Evolutionary conservation across 2,797 vertebrate species (phyloP), one percentile per base, ranked within the genome.

Genomic region (Varecia variegata): DNA sequence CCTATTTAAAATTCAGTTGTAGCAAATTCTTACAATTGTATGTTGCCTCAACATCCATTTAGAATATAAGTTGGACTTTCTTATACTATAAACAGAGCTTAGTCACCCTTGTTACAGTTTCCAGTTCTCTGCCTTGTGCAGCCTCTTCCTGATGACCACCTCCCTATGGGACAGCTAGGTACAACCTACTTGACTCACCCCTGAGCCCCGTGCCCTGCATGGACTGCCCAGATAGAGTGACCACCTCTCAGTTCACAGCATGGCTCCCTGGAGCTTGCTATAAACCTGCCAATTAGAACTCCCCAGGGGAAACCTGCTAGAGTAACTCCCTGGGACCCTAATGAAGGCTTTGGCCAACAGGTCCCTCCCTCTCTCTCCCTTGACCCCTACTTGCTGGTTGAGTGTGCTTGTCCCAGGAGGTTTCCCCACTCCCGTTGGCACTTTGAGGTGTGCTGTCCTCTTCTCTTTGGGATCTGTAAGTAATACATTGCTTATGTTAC

Each of bases 1-100:
- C 43, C 83, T 93, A 21, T 80, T 90, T 90, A 89, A 95, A 84
- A 77, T 68, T 74, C 38, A 68, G 18, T 54, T 79, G 23, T 67
- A 84, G 81, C n/a, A 20, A 50, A 25, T 65, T 67, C 21, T 14
- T 50, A 2, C 17, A 50, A 32, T 84, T 67, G 21, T 47, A 17
- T 10, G 21, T 50, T 84, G n/a, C 43, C n/a, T 35, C 12, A 21
- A 9, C 60, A 50, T 84, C 43, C n/a, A 17, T 67, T 47, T 67
- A 67, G 32, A 67, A 82, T 62, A 7, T 43, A 80, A 38, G 38
- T 43, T 45, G 30, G 20, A 47, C 56, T 83, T 56, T 79, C 13
- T 67, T 32, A 67, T 17, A 35, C 43, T 15, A 67, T 32, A 23
- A 65, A 25, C 21, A 27, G 60, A 32, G 32, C n/a, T 35, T 32